phyloP scores from a whole-genome alignment of 2,888 invertebrate species.

The Drosophila nr. perissopoda region DNA sequence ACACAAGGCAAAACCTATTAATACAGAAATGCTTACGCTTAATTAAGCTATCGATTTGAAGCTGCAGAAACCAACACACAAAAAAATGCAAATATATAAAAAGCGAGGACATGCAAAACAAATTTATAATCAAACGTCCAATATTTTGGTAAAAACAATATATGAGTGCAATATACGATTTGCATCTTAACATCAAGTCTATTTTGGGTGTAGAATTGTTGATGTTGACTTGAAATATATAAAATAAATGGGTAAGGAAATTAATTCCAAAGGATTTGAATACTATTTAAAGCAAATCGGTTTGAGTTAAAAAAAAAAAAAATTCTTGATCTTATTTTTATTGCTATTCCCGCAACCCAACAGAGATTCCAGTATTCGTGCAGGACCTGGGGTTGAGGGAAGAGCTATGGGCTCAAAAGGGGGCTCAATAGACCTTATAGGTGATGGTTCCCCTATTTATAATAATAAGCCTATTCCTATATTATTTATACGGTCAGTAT shows the following conservation, averaged over 20 bases:
- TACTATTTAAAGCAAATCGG: background rate
- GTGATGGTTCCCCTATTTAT: no score
- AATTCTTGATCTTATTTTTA: background rate
- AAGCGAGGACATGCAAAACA: constrained; percentile 2
- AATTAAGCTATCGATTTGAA: constrained; percentile 78
- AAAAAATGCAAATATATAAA: constrained; percentile 25
- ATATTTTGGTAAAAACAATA: constrained; percentile 5
- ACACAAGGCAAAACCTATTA: constrained; percentile 75
- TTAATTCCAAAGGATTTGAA: background rate
- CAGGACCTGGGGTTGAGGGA: no score
- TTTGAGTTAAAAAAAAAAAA: background rate
- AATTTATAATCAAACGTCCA: constrained; percentile 17
- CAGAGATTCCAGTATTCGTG: no score
- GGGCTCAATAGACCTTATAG: no score
- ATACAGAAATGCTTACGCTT: constrained; percentile 75
- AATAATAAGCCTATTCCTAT: no score
- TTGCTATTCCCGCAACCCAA: background rate
- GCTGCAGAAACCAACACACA: constrained; percentile 36
- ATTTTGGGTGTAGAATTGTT: background rate
- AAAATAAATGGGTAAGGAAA: no score
- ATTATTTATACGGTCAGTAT: background rate
- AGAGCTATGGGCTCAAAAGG: no score
- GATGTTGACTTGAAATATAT: background rate
- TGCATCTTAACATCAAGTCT: background rate
- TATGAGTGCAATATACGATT: background rate